Conservation (phyloP, 2,888 invertebrate species). For the Allygus modestus region DNA sequence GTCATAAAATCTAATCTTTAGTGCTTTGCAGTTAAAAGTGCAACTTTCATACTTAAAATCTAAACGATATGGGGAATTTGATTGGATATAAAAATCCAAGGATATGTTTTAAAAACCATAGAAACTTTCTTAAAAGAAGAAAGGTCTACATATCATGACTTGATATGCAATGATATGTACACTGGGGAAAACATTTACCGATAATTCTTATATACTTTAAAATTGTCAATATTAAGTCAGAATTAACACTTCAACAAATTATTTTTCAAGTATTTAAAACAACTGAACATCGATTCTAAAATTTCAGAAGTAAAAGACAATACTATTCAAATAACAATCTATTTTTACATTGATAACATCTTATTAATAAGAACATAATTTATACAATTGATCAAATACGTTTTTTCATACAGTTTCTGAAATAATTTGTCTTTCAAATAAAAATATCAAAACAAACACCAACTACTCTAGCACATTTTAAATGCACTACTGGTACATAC, state of each 20-base stretch:
- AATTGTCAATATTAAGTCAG: too few relatives aligned
- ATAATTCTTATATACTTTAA: too few relatives aligned
- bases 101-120: background rate
- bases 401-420: too few relatives aligned
- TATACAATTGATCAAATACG: too few relatives aligned
- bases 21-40: background rate
- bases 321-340: too few relatives aligned
- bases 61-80: background rate
- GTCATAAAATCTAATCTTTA: background rate
- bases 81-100: background rate
- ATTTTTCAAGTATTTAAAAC: too few relatives aligned
- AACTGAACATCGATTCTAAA: too few relatives aligned
- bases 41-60: background rate
- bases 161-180: background rate
- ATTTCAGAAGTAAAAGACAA: too few relatives aligned
- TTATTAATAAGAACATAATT: too few relatives aligned
- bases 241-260: too few relatives aligned
- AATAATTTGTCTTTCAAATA: background rate
- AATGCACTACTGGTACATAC: conserved; percentile 36
- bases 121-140: background rate
- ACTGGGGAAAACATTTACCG: too few relatives aligned
- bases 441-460: background rate
- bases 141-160: background rate
- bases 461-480: conserved; percentile 36
- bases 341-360: too few relatives aligned